Base-by-base conservation (phyloP, 2,888 invertebrate genomes). In the Melitaea athalia region DNA sequence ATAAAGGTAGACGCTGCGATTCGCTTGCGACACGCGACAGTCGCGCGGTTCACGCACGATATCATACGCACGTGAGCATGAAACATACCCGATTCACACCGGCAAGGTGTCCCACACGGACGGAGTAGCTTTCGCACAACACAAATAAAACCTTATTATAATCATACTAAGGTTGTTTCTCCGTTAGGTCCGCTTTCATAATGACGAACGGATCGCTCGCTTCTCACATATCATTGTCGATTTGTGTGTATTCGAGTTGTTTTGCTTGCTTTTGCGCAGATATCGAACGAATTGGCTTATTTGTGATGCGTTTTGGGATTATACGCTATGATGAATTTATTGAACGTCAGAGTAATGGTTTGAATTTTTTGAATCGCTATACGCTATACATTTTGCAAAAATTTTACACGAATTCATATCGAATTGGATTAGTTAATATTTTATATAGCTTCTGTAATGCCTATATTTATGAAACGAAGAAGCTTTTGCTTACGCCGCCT, bases 11-110 rank as follows among this genome's bases (percentile, higher is more conserved):
- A 64, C 59, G 43, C 43, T 52, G 61, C 59, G 68, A 52, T 65
- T 53, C 59, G 70, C 68, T 69, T 60, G 47, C 33, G 59, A 69
- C 12, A 63, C 31, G 55, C 38, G 60, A 69, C 71, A 64, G 71
- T 65, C 67, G 69, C 59, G 53, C 62, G 57, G 64, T 64, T 72
- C 75, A 81, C 77, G 85, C 88, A 83, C 86, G 75, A 76, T 79
- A 80, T 78, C 86, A 85, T 84, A 79, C 85, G 86, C 72, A 70
- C 78, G 74, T 74, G 77, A 82, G 89, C 89, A 89, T 89, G 86
- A 79, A 42, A 71, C 24, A 87, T 82, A 85, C 83, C 92, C 92
- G 92, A 92, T 92, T 92, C 92, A 92, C 92, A 92, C 92, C 85
- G 91, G 91, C 89, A 74, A 84, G 88, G 83, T 59, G 24, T 63